Evolutionary conservation across 2,113 vertebrate genomes (phyloP), one percentile per base, ranked within the genome.

Genomic region (Scortum barcoo): DNA sequence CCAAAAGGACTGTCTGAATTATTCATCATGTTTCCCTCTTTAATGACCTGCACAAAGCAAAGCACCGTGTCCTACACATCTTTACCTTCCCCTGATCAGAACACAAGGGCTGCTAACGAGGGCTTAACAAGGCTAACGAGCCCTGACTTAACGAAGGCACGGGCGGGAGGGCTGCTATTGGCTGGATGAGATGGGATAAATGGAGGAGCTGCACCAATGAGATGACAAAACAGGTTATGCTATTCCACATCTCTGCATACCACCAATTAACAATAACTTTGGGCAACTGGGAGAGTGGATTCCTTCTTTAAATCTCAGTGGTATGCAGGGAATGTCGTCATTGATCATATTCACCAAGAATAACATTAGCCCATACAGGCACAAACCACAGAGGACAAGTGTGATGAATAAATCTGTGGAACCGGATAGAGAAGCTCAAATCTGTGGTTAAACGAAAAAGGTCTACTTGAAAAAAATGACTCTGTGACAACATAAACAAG

Each of bases 41-140:
- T 84, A 83, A 85, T 77, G 68, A 73, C 83, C 70, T 33, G 68
- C 53, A 75, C 73, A 76, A 72, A 79, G 70, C 61, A 58, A 30
- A 71, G 58, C 67, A 14, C 28, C 4, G 0, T 60, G 50, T 76
- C 63, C 62, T 69, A 79, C 76, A 78, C 24, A 50, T 76, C 62
- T 58, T 68, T 61, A 76, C 42, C 53, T 36, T 71, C 33, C 50
- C 36, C 17, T 13, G 24, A 7, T 10, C 26, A 9, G 40, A 1
- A 28, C 54, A 13, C 19, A 4, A 71, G 30, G 62, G 75, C 42
- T 20, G 75, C 72, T 78, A 87, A 81, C 30, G 3, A 80, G 76
- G 69, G 40, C 79, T 36, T 84, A 77, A 77, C 33, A 7, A 62
- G 56, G 30, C 76, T 67, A 78, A 83, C 38, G 8, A 84, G 80